phyloP scores from a whole-genome alignment of 1,140 invertebrate genomes.

The Trinorchestia longiramus region DNA sequence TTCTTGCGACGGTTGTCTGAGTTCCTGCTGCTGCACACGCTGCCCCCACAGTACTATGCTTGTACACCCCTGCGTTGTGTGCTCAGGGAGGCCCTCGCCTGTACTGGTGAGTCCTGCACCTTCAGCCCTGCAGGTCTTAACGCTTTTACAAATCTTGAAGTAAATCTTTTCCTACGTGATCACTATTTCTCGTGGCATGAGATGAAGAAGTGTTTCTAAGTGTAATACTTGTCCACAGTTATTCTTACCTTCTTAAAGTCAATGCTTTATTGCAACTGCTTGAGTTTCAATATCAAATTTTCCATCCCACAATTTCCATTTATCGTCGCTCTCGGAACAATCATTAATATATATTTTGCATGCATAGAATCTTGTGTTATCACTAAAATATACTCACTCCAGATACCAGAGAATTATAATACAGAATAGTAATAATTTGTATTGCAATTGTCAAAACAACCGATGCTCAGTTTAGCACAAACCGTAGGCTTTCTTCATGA shows the following conservation, averaged over 20 bases:
- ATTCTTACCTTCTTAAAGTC: too few relatives aligned
- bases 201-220: too few relatives aligned
- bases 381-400: not conserved
- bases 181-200: too few relatives aligned
- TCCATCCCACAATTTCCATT: not conserved
- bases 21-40: constrained; percentile 82
- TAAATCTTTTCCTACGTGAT: too few relatives aligned
- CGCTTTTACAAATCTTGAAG: too few relatives aligned
- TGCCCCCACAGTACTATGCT: constrained; percentile 82
- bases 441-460: too few relatives aligned
- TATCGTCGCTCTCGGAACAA: not conserved
- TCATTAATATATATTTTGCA: not conserved
- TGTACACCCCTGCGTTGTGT: constrained; percentile 82
- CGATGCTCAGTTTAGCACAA: too few relatives aligned
- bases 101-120: constrained; percentile 77
- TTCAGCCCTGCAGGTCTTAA: too few relatives aligned
- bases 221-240: too few relatives aligned
- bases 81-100: constrained; percentile 84
- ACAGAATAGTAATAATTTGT: not conserved
- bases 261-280: too few relatives aligned
- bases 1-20: constrained; percentile 86
- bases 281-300: not conserved
- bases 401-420: not conserved
- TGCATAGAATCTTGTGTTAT: not conserved
- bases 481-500: too few relatives aligned